phyloP scores from a whole-genome alignment of 2,888 invertebrate genomes.

The Noctua fimbriata region DNA sequence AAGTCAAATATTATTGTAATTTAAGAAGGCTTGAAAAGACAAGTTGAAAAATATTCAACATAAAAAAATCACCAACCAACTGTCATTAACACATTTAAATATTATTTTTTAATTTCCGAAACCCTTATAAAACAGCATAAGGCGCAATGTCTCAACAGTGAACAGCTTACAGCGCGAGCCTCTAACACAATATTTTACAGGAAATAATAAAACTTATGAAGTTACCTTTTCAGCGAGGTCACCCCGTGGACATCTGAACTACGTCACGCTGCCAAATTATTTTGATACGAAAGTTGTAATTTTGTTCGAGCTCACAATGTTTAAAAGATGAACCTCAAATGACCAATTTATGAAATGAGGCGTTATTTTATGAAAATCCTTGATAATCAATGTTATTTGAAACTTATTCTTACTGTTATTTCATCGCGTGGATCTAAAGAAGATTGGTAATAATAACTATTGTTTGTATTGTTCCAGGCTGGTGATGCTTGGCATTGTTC shows the following conservation, averaged over 20 bases:
- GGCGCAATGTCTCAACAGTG: neutral
- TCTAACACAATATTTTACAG: neutral
- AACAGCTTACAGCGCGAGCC: neutral
- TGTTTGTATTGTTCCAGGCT: neutral
- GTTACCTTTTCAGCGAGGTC: neutral
- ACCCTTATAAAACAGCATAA: neutral
- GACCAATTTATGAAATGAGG: neutral
- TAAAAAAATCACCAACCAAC: neutral
- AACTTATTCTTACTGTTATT: neutral
- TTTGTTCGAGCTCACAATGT: neutral
- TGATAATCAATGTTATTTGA: neutral
- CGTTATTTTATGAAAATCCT: neutral
- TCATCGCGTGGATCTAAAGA: neutral
- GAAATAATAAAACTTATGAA: constrained; percentile 1
- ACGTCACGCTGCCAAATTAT: neutral
- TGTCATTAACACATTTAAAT: neutral
- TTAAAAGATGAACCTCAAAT: neutral
- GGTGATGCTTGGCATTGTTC: constrained; percentile 44
- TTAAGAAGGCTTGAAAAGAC: neutral
- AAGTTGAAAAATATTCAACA: neutral
- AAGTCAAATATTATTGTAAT: neutral
- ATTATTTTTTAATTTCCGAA: neutral
- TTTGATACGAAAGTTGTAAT: neutral
- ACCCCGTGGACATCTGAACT: neutral
- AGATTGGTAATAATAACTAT: neutral